phyloP scores from a whole-genome alignment of 1,140 invertebrate genomes.

The Thaumetopoea pityocampa region DNA sequence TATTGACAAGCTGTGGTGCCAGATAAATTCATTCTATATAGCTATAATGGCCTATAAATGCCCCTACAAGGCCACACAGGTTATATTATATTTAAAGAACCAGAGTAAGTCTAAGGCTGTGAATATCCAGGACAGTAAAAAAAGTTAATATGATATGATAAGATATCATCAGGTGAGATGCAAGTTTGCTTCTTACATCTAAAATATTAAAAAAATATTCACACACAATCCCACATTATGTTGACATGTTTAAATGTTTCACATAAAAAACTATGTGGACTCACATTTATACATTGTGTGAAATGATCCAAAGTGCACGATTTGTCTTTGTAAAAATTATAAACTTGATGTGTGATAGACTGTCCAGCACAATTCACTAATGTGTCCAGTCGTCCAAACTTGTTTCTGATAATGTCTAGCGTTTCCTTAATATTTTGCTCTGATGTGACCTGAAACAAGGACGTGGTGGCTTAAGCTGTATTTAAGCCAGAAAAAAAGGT shows the following conservation, averaged over 20 bases:
- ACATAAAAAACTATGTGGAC: too few relatives aligned
- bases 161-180: too few relatives aligned
- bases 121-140: too few relatives aligned
- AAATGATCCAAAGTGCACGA: slow-evolving; percentile 84
- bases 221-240: too few relatives aligned
- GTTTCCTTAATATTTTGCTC: slow-evolving; percentile 89
- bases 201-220: background rate
- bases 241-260: too few relatives aligned
- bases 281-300: slow-evolving; percentile 52
- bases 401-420: slow-evolving; percentile 82
- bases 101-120: too few relatives aligned
- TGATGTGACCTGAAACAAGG: slow-evolving; percentile 83
- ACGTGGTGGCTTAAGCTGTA: slow-evolving; percentile 4
- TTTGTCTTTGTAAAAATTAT: slow-evolving; percentile 91
- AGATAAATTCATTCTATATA: too few relatives aligned
- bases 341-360: slow-evolving; percentile 90
- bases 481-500: background rate
- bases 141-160: too few relatives aligned
- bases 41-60: too few relatives aligned
- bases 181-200: background rate
- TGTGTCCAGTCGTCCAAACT: slow-evolving; percentile 91
- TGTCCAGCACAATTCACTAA: slow-evolving; percentile 98
- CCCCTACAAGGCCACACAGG: too few relatives aligned
- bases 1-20: too few relatives aligned
- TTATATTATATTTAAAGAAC: too few relatives aligned